Base-by-base conservation (phyloP, 2,888 invertebrate genomes). In the Chymomyza caudatula region DNA sequence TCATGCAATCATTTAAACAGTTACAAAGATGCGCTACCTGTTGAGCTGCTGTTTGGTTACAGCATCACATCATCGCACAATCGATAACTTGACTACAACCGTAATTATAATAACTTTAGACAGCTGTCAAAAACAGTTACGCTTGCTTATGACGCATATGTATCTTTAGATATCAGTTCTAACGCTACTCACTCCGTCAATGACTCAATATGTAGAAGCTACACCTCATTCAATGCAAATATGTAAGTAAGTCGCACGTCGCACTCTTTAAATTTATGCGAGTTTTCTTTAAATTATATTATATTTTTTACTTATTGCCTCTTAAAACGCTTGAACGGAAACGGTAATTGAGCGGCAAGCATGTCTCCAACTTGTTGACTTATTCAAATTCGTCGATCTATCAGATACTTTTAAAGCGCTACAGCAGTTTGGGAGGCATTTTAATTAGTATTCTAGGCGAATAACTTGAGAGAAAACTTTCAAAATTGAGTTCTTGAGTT, bases 281-380 rank as follows among this genome's bases (percentile, higher is more conserved):
- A 47, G 47, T 20, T 20, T 19, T 11, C 22, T 51, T 51, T 51
- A 51, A 51, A 20, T 51, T 51, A 20, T 70, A 20, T 51, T 51
- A 20, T 70, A 61, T 69, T 66, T 76, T 63, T n/a, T 60, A 19
- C 44, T 60, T 60, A 61, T 63, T 61, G 43, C 47, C 47, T 52
- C 56, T 25, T 65, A 69, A 58, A 72, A 42, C 68, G 72, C 69
- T 59, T 62, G 64, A 83, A 52, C 80, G 80, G 80, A 80, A 80
- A 80, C 63, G 57, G 62, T 76, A 83, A 80, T 80, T 80, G 37
- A 83, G 19, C 29, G 29, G 2, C 29, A 1, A 37, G 29, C 5
- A 11, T 37, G 11, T 37, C 29, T 37, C 11, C 11, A 37, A 11
- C 29, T 37, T 37, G 11, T 37, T 37, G 8, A 37, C 11, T 37